Percentiles rank a stretch among this genome's conserved stretches.
phyloP scores from a whole-genome alignment of 2,888 invertebrate species.

The Cryptocephalus primarius region DNA sequence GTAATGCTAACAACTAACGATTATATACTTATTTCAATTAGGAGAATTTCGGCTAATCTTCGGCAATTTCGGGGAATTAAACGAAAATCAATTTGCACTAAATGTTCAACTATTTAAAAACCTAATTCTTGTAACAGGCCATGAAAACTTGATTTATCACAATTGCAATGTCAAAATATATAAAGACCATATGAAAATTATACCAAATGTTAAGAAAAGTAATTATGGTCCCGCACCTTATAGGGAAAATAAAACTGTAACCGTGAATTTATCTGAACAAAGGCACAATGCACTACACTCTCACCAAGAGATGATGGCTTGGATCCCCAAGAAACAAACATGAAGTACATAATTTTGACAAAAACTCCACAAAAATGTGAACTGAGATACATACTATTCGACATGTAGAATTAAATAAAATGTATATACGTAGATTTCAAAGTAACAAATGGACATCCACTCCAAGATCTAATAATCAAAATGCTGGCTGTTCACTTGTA shows the following conservation, averaged over 20 bases:
- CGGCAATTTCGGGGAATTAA: neutral
- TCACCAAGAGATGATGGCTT: constrained; percentile 4
- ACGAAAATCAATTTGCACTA: too few relatives aligned
- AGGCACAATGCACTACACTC: constrained; percentile 16
- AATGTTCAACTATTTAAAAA: too few relatives aligned
- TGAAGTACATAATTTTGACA: too few relatives aligned
- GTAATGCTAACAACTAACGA: too few relatives aligned
- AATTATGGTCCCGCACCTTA: constrained; percentile 16
- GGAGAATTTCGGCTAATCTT: neutral
- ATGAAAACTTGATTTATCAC: constrained; percentile 15
- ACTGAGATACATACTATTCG: neutral
- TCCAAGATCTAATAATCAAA: too few relatives aligned
- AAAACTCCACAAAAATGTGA: too few relatives aligned
- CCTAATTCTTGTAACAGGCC: constrained; percentile 9
- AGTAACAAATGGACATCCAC: too few relatives aligned
- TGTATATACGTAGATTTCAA: neutral
- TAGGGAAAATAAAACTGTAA: constrained; percentile 8
- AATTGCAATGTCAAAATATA: constrained; percentile 10
- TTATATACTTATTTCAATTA: too few relatives aligned
- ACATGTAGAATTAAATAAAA: neutral
- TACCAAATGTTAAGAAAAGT: constrained; percentile 5
- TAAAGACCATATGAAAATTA: constrained; percentile 4
- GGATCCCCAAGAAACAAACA: neutral
- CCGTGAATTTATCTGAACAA: constrained; percentile 15
- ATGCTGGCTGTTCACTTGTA: too few relatives aligned